A percentile compares a stretch with the other conserved stretches of the same genome.
These are phyloP conservation scores for Zhuqinia jingwanae DNA, from an alignment of 2,888 invertebrate species.

Conservation along the genomic window DNA sequence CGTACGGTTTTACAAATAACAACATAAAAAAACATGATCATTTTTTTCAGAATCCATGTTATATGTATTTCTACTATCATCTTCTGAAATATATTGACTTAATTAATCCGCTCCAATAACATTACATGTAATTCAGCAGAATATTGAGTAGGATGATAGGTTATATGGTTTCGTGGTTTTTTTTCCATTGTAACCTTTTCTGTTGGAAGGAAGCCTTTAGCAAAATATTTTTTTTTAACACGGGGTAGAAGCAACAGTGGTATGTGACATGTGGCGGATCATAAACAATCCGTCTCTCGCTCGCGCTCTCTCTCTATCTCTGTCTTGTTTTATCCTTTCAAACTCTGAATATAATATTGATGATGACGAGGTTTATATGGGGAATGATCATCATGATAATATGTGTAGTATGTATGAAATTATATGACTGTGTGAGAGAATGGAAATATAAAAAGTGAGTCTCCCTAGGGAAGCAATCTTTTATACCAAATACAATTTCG, in stretches of 20 bases:
- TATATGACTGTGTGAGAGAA: background rate
- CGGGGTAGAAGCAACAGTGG: no score
- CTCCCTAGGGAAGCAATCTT: no score
- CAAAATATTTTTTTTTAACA: no score
- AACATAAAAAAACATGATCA: background rate
- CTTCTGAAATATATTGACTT: background rate
- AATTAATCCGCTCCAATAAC: slow-evolving; percentile 34
- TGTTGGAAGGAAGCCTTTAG: no score
- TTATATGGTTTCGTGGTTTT: no score
- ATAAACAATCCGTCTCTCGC: no score
- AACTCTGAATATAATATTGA: background rate
- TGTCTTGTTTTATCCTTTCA: no score
- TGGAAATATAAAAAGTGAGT: no score
- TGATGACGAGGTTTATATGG: background rate
- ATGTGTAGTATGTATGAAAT: background rate
- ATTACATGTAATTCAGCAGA: background rate
- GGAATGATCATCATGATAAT: slow-evolving; percentile 5
- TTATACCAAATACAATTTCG: no score
- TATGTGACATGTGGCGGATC: background rate
- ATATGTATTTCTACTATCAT: background rate
- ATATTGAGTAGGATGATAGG: no score
- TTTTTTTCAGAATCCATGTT: background rate
- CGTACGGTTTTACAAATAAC: no score
- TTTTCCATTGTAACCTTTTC: no score
- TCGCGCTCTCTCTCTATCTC: background rate